These are phyloP conservation scores for Bombylius major DNA, from an alignment of 2,888 invertebrate species.

Conservation along the genomic window DNA sequence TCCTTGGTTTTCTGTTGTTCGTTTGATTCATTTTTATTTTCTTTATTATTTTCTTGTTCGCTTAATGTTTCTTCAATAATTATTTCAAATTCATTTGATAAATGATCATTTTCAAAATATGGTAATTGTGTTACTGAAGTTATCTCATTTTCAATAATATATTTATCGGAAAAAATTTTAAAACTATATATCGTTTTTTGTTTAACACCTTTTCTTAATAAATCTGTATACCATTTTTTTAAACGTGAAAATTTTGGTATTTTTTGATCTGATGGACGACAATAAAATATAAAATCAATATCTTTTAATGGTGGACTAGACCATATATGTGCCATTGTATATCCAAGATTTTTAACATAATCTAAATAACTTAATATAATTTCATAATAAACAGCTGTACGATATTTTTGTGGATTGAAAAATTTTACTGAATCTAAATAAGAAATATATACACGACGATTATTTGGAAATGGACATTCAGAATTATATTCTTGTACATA, in stretches of 20 bases:
- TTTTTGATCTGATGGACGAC: constrained; percentile 98
- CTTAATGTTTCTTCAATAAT: constrained; percentile 97
- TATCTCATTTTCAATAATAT: constrained; percentile 96
- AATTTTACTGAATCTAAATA: constrained; percentile 99
- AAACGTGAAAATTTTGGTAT: constrained; percentile 98
- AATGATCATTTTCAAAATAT: constrained; percentile 99
- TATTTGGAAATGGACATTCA: constrained; percentile 89
- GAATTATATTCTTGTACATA: constrained; percentile 99
- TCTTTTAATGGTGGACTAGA: constrained; percentile 99
- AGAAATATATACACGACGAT: constrained; percentile 95
- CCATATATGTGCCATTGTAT: constrained; percentile 99
- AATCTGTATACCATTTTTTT: constrained; percentile 99
- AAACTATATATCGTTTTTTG: constrained; percentile 98
- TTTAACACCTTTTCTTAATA: constrained; percentile 97
- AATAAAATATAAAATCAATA: constrained; percentile 99
- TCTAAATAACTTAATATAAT: constrained; percentile 97
- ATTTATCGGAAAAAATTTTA: constrained; percentile 87
- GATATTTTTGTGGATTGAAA: constrained; percentile 92
- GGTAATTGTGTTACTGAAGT: constrained; percentile 87
- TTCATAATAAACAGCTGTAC: constrained; percentile 98
- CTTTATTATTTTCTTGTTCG: constrained; percentile 92
- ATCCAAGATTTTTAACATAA: constrained; percentile 95
- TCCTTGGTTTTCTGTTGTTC: constrained; percentile 71
- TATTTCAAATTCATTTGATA: constrained; percentile 99
- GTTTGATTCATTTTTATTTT: constrained; percentile 92